These are phyloP conservation scores for Ectobius pallidus DNA, from an alignment of 2,888 invertebrate genomes.

Conservation along the genomic window DNA sequence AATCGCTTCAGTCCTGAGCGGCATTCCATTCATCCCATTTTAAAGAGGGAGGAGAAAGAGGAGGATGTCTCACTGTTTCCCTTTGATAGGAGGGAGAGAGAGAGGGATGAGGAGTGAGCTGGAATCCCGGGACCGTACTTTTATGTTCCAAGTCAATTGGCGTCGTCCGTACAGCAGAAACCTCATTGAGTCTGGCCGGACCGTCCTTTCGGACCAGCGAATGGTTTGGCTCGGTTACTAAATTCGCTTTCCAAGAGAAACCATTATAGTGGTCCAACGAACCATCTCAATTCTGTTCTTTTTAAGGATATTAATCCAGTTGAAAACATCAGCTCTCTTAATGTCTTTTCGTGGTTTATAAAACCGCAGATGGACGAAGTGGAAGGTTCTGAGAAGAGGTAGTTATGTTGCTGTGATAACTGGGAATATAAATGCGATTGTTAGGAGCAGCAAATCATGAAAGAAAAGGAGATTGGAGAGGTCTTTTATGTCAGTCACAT, in stretches of 20 bases:
- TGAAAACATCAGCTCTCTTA: background rate
- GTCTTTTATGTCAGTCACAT: no score
- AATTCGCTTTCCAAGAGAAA: background rate
- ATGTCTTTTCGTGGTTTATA: background rate
- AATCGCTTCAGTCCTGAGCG: background rate
- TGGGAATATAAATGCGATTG: no score
- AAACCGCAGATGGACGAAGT: no score
- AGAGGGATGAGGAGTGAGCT: background rate
- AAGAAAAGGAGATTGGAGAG: no score
- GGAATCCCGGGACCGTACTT: background rate
- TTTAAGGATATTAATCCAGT: background rate
- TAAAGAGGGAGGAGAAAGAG: background rate
- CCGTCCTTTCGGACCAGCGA: background rate
- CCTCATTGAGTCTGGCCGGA: background rate
- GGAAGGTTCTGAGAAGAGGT: no score
- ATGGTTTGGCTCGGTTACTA: background rate
- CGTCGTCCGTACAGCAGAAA: background rate
- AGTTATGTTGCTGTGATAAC: no score
- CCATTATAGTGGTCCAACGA: background rate
- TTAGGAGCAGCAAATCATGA: no score
- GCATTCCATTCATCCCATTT: background rate
- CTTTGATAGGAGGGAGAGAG: background rate
- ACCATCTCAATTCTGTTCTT: background rate
- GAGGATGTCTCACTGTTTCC: background rate
- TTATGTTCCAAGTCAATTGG: conserved; percentile 16